These are phyloP conservation scores for Stercorarius parasiticus DNA, from an alignment of 2,113 vertebrate genomes.

Conservation along the genomic window DNA sequence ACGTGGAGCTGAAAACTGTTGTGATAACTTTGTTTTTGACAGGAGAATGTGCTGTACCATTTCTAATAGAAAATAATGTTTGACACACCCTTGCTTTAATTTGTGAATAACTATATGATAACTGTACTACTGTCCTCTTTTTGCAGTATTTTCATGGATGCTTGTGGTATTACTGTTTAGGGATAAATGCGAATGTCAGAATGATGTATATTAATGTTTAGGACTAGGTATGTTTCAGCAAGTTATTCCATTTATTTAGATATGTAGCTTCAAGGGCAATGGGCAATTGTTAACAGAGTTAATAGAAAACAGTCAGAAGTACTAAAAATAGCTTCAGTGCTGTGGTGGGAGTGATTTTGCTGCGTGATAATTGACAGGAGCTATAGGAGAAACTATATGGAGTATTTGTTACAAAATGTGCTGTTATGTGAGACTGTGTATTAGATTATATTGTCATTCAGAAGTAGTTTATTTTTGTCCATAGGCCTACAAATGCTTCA, in stretches of 20 bases:
- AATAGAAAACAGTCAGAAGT: not conserved
- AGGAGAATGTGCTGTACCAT: not conserved
- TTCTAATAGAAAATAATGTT: not conserved
- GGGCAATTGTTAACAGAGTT: not conserved
- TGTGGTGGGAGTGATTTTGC: not conserved
- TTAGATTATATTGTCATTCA: not conserved
- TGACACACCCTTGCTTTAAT: not conserved
- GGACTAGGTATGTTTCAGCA: not conserved
- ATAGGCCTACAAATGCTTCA: not conserved
- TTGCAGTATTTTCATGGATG: not conserved
- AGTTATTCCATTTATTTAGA: not conserved
- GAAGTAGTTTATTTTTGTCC: not conserved
- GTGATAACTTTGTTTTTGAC: not conserved
- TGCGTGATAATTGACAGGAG: not conserved
- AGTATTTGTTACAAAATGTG: not conserved
- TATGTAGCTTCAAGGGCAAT: not conserved
- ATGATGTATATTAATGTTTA: not conserved
- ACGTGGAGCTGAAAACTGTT: not conserved
- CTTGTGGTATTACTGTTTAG: not conserved
- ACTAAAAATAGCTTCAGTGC: not conserved
- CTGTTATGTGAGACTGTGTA: not conserved
- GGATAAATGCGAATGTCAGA: not conserved
- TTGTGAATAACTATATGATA: not conserved
- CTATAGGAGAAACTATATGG: not conserved
- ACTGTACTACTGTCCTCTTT: not conserved